phyloP scores from a whole-genome alignment of 1,140 invertebrate genomes.

The Orchestia grillus region DNA sequence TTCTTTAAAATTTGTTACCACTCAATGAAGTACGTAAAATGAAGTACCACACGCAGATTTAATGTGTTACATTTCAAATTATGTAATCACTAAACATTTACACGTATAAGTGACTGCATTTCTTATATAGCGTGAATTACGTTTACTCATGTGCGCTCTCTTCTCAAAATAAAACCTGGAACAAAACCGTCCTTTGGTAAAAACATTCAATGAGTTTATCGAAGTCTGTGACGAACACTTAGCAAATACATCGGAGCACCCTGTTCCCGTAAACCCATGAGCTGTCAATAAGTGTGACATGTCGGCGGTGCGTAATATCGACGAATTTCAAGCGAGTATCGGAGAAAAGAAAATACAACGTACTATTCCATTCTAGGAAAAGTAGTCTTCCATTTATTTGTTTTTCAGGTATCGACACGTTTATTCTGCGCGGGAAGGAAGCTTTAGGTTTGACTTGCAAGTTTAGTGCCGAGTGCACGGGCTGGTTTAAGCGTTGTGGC shows the following conservation, averaged over 20 bases:
- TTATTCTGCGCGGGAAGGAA: background rate
- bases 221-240: background rate
- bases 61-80: too few species aligned
- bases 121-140: too few species aligned
- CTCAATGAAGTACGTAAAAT: too few species aligned
- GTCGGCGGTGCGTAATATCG: background rate
- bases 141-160: too few species aligned
- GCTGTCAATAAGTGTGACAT: background rate
- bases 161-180: background rate
- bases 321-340: background rate
- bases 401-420: background rate
- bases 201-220: background rate
- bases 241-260: background rate
- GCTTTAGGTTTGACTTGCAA: background rate
- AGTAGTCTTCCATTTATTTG: background rate
- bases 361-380: background rate
- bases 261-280: background rate
- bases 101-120: too few species aligned
- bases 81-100: too few species aligned
- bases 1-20: too few species aligned
- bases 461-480: background rate
- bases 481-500: conserved; percentile 9
- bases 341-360: background rate
- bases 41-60: too few species aligned
- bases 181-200: background rate